Base-by-base conservation (phyloP, 2,888 invertebrate species). In the Colostygia pectinataria region DNA sequence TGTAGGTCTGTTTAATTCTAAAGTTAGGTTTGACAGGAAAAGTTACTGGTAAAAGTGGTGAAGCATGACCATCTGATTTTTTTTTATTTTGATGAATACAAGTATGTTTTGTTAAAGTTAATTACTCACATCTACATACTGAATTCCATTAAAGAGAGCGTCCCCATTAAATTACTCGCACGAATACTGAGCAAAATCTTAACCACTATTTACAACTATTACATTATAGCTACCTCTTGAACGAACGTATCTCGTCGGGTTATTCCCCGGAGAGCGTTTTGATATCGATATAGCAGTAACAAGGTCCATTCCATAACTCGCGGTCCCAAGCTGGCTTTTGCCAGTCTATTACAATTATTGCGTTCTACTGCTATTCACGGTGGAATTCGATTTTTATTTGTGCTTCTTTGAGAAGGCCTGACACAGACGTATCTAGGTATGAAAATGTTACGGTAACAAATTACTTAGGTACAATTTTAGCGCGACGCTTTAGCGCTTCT, bases 311-410 rank as follows among this genome's bases (percentile, higher is more conserved):
- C 65, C 65, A 64, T 71, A 68, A 73, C 74, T 73, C 66, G 63
- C 33, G 61, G 63, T 69, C 74, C 74, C 76, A 58, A 39, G 66
- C 43, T 60, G 59, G 63, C 63, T 55, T 65, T 77, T 66, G 64
- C 58, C 55, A 61, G 63, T 66, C 68, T 66, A 69, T 71, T 73
- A 69, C 64, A 67, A 76, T 74, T 65, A 70, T 65, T 65, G 55
- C 37, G 10, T 37, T 50, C 59, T 45, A 49, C 53, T 57, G 61
- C 55, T 63, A 55, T 51, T 39, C 45, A 39, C 38, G 9, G 15
- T 15, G 36, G 44, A 14, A 12, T 18, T 18, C 31, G 14, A n/a
- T 20, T 34, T 10, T 37, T 29, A 29, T 43, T 24, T 23, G 31
- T 32, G 15, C 41, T 24, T 10, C 15, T 40, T 31, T 15, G 15